phyloP scores from a whole-genome alignment of 2,888 invertebrate genomes.

The Apomyelois bistriatella region DNA sequence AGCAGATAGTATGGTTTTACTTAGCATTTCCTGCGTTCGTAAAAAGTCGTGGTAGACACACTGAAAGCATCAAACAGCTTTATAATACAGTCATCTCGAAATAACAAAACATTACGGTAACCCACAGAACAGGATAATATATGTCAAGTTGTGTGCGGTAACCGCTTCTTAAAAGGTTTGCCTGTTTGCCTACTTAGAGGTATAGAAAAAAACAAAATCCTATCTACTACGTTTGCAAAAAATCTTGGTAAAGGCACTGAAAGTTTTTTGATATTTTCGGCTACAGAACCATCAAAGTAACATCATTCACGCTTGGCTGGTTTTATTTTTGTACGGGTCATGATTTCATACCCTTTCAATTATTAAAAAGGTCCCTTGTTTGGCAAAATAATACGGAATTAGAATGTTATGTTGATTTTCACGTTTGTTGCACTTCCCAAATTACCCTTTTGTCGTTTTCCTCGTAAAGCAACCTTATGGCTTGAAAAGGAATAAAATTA shows the following conservation, averaged over 20 bases:
- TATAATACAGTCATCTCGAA: too few species aligned
- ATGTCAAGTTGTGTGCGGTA: too few species aligned
- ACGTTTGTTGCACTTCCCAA: background rate
- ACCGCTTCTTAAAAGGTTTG: too few species aligned
- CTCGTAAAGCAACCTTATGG: background rate
- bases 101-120: too few species aligned
- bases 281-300: background rate
- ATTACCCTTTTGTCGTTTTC: background rate
- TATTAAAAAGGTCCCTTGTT: conserved; percentile 23
- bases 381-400: conserved; percentile 8
- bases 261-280: background rate
- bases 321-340: conserved; percentile 7
- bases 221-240: too few species aligned
- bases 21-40: too few species aligned
- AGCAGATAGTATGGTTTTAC: too few species aligned
- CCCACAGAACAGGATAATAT: too few species aligned
- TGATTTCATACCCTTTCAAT: conserved; percentile 24
- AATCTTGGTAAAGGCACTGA: background rate
- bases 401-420: conserved; percentile 1
- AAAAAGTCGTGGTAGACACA: too few species aligned
- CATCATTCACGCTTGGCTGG: background rate
- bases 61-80: too few species aligned
- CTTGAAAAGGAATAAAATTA: background rate
- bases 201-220: too few species aligned
- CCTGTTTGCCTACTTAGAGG: too few species aligned